Evolutionary conservation across 1,140 invertebrate genomes (phyloP).

Genomic region (Bradysia coprophila): DNA sequence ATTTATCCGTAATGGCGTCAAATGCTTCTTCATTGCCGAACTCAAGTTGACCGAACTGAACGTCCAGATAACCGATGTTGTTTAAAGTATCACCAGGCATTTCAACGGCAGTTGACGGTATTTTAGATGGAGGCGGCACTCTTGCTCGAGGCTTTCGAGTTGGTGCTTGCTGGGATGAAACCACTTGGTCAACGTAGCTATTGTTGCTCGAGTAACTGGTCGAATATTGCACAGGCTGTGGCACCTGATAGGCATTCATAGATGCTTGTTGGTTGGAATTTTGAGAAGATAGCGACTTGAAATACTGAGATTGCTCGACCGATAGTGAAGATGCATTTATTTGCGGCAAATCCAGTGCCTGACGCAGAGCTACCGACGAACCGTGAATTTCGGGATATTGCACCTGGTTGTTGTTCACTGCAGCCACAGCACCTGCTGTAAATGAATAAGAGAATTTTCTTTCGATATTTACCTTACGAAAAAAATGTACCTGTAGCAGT

Average conservation of each 20-base stretch:
- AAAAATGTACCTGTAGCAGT: slow-evolving; percentile 7
- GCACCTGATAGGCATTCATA: slow-evolving; percentile 2
- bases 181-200: slow-evolving; percentile 17
- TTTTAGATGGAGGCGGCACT: slow-evolving; percentile 82
- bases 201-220: slow-evolving; percentile 13
- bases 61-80: slow-evolving; percentile 63
- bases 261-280: slow-evolving; percentile 3
- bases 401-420: slow-evolving; percentile 6
- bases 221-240: slow-evolving; percentile 6
- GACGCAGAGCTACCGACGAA: not conserved
- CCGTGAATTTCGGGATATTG: slow-evolving; percentile 6
- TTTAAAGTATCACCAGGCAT: slow-evolving; percentile 76
- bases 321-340: slow-evolving; percentile 19
- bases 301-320: slow-evolving; percentile 26
- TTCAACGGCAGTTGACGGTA: slow-evolving; percentile 83
- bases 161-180: slow-evolving; percentile 32
- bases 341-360: slow-evolving; percentile 8
- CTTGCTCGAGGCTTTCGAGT: slow-evolving; percentile 52
- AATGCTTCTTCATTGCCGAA: slow-evolving; percentile 45
- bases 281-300: slow-evolving; percentile 19
- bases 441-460: slow-evolving; percentile 4
- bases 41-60: slow-evolving; percentile 85
- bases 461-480: not conserved
- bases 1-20: slow-evolving; percentile 30
- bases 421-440: slow-evolving; percentile 9